Conservation (phyloP, 2,797 vertebrate genomes). For the Coracias cyanogaster region DNA sequence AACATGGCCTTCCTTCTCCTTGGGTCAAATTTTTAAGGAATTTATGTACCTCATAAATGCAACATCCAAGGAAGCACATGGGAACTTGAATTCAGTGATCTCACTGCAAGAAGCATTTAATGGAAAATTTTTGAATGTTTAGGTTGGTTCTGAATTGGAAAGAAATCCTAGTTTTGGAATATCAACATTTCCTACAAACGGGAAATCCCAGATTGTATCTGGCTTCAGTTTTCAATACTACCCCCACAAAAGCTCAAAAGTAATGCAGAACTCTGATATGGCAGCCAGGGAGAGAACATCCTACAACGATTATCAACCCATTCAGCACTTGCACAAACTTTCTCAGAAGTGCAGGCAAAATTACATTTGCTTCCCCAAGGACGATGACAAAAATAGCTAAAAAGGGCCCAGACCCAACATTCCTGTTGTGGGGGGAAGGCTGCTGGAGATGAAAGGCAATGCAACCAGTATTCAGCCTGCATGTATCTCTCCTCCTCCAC, state of each 20-base stretch:
- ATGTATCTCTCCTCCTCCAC: neutral
- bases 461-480: neutral
- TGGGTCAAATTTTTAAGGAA: neutral
- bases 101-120: neutral
- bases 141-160: neutral
- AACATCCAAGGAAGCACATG: neutral
- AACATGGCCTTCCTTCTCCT: neutral
- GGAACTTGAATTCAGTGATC: neutral
- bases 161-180: neutral
- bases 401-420: neutral
- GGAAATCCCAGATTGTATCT: neutral
- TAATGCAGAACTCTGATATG: neutral
- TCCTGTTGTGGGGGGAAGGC: neutral
- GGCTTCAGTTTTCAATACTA: neutral
- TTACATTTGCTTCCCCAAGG: neutral
- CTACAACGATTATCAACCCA: neutral
- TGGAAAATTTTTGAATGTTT: neutral
- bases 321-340: constrained; percentile 1
- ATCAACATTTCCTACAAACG: neutral
- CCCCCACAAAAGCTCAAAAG: fast-evolving
- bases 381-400: neutral
- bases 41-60: neutral
- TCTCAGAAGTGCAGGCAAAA: neutral
- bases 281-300: neutral
- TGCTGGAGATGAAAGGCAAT: neutral